Percentiles rank a stretch among this genome's conserved stretches.
Conservation (phyloP, 2,888 invertebrate species). For the Augiades crinisus region DNA sequence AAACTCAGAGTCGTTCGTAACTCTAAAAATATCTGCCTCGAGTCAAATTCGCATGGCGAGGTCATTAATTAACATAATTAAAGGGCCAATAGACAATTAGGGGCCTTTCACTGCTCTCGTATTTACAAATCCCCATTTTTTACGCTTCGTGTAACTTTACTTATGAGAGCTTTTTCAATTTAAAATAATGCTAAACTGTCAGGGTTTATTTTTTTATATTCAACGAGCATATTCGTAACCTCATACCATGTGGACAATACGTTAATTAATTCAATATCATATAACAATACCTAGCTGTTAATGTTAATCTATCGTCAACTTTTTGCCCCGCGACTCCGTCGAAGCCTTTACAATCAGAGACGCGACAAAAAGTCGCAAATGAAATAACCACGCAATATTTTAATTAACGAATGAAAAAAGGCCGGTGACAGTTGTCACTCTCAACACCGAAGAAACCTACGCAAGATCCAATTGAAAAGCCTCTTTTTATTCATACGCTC, state of each 20-base stretch:
- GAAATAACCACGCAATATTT: conserved; percentile 20
- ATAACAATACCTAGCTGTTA: too few relatives aligned
- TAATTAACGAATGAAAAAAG: conserved; percentile 19
- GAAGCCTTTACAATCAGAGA: neutral
- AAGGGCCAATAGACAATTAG: conserved; percentile 35
- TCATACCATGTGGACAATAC: too few relatives aligned
- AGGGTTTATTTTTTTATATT: too few relatives aligned
- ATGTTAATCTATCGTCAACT: too few relatives aligned
- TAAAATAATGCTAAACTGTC: too few relatives aligned
- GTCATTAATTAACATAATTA: conserved; percentile 40
- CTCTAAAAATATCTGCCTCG: conserved; percentile 31
- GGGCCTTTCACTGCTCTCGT: conserved; percentile 4
- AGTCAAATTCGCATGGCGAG: conserved; percentile 41
- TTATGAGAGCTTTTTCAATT: neutral
- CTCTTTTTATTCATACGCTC: conserved; percentile 13
- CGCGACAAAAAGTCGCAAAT: conserved; percentile 5
- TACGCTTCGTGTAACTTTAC: conserved; percentile 15
- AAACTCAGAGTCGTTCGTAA: neutral
- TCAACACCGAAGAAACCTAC: conserved; percentile 13
- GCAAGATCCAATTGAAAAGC: conserved; percentile 20
- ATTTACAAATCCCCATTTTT: conserved; percentile 16
- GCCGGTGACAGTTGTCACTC: conserved; percentile 9
- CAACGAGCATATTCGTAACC: too few relatives aligned
- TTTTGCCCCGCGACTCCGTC: neutral
- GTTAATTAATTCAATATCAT: too few relatives aligned